Percentiles rank a stretch among this genome's conserved stretches.
phyloP scores from a whole-genome alignment of 2,888 invertebrate species.

The Coelinius sp. region DNA sequence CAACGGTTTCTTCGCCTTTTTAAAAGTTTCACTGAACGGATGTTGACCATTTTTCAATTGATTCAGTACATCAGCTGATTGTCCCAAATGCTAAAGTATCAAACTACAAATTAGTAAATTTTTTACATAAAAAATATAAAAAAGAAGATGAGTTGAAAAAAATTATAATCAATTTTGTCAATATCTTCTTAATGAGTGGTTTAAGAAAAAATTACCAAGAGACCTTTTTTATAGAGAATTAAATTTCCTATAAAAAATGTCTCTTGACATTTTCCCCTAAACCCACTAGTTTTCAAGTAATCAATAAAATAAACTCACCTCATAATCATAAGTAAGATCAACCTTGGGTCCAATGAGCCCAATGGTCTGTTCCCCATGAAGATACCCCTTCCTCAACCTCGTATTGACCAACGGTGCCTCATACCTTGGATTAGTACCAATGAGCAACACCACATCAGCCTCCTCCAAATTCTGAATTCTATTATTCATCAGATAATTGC shows the following conservation, averaged over 20 bases:
- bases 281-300: too few relatives aligned
- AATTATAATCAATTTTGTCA: neutral
- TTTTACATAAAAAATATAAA: slow-evolving; percentile 21
- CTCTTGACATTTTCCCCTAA: too few relatives aligned
- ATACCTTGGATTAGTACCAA: slow-evolving; percentile 97
- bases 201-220: too few relatives aligned
- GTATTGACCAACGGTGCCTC: slow-evolving; percentile 98
- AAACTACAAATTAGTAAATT: slow-evolving; percentile 5
- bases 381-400: slow-evolving; percentile 92
- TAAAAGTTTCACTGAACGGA: slow-evolving; percentile 79
- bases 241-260: too few relatives aligned
- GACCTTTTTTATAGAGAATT: too few relatives aligned
- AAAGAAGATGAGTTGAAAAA: slow-evolving; percentile 2
- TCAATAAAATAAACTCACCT: slow-evolving; percentile 71
- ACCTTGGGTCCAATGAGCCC: slow-evolving; percentile 92
- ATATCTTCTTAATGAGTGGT: too few relatives aligned
- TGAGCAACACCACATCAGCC: slow-evolving; percentile 90
- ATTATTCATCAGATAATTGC: slow-evolving; percentile 93
- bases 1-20: slow-evolving; percentile 87
- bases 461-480: slow-evolving; percentile 92
- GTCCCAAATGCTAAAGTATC: slow-evolving; percentile 82
- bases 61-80: slow-evolving; percentile 81
- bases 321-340: slow-evolving; percentile 93
- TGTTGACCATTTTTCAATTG: slow-evolving; percentile 82
- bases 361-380: slow-evolving; percentile 90